Evolutionary conservation across 2,888 invertebrate species (phyloP), one percentile per base, ranked within the genome.

Genomic region (Cataglyphis albicans): DNA sequence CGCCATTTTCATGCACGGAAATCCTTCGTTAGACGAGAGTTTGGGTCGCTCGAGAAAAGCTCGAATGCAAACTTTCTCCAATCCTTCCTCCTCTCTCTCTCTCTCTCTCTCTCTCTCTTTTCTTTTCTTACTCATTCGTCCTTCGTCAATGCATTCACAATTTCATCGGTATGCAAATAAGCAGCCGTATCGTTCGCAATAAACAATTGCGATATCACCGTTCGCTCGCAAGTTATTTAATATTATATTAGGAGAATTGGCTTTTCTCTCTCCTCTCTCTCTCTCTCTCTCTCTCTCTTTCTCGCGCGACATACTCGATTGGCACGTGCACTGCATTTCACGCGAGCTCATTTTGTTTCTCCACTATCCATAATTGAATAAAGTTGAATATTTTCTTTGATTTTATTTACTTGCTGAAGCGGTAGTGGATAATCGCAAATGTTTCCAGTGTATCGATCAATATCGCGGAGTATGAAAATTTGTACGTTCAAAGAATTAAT

Each of bases 81-180:
- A 55, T 25, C n/a, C n/a, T 41, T 25, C 48, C 15, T 10, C 29
- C 0, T 0, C 15, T 25, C 25, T 25, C 25, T 25, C 25, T 25
- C 25, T 25, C 25, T 25, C 25, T 25, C 21, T 29, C 44, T 25
- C 59, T 21, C 73, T 25, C 59, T 12, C 1, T 18, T n/a, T 7
- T 5, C 3, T 41, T 44, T 41, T 18, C 18, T 61, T 2, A 6
- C 61, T 44, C 73, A 7, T 21, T 44, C 29, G 41, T 48, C 15
- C 10, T n/a, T 59, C 52, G 29, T 57, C 38, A 64, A 38, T 44
- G 41, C 55, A 81, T 81, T 74, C 55, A 41, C 65, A 63, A 81
- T 81, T 81, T 74, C 75, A 65, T 38, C 32, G 44, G 81, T 57
- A 75, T 81, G 64, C 75, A 81, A 74, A 65, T 75, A 65, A 76